Base-by-base conservation (phyloP, 2,797 vertebrate species). In the Helicolenus hilgendorfi region DNA sequence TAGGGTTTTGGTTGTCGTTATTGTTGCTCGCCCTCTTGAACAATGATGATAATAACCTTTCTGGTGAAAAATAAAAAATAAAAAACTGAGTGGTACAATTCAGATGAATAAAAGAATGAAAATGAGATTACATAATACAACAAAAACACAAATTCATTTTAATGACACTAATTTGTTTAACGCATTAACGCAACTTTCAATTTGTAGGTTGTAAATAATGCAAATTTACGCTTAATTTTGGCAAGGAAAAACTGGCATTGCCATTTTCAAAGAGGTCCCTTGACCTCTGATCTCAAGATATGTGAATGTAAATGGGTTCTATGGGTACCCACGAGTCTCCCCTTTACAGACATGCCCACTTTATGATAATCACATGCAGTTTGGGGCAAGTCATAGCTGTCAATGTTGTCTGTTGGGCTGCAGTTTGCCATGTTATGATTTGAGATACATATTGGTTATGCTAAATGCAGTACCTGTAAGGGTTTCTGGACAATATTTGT, bases 21-120 rank as follows among this genome's bases (percentile, higher is more conserved):
- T 38, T 85, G 35, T 56, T 68, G 72, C 53, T 67, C 60, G 59
- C 6, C 11, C 68, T 58, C 5, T 74, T 72, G 35, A 69, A 59
- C 45, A 63, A 62, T 55, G 49, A 67, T 29, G 36, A 49, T 18
- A 14, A 56, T 22, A 41, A 35, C 53, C 36, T 22, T 62, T 59
- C 9, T 26, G 4, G 14, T 26, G 22, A 70, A 1, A 67, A 22
- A 58, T 20, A 55, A 1, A 29, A 10, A 36, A 67, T 18, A 10
- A 29, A 58, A 81, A 63, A 67, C 11, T 20, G 2, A 67, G 3
- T 1, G 13, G 8, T 9, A 22, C 35, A n/a, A 53, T 15, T 15
- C 10, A 31, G 18, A 79, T 41, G 24, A 55, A 55, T n/a, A 11
- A 55, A 22, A 55, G 10, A 55, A 55, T 55, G 53, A 55, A n/a